A percentile compares a stretch with the other conserved stretches of the same genome.
Evolutionary conservation across 2,888 invertebrate genomes (phyloP).

Genomic region (Hyles lineata): DNA sequence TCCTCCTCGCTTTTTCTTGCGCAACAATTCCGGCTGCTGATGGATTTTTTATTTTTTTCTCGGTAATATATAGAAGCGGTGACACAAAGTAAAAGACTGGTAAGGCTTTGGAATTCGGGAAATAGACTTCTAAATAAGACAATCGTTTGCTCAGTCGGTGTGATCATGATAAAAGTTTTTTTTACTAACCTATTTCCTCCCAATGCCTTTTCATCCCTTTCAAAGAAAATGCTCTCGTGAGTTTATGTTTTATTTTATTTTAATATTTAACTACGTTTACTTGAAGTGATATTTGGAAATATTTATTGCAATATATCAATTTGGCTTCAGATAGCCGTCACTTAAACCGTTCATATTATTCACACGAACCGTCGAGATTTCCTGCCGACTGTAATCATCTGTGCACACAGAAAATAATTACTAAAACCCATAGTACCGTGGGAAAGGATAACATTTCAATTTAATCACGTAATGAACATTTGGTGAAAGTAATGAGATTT

Average conservation of each 20-base stretch:
- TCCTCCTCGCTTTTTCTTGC: constrained; percentile 32
- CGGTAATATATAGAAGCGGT: neutral
- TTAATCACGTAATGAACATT: constrained; percentile 1
- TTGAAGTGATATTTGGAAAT: too few species aligned
- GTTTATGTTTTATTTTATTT: too few species aligned
- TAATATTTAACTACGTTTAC: too few species aligned
- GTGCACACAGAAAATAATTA: constrained; percentile 22
- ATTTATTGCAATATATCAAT: neutral
- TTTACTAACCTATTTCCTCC: too few species aligned
- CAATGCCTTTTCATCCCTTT: too few species aligned
- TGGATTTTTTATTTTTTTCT: constrained; percentile 19
- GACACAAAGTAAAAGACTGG: neutral
- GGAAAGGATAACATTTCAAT: constrained; percentile 2
- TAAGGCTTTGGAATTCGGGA: neutral
- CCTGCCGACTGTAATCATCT: constrained; percentile 12
- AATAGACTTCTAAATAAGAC: neutral
- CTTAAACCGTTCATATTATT: constrained; percentile 6
- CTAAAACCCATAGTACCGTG: constrained; percentile 8
- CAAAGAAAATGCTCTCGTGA: too few species aligned
- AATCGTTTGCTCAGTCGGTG: neutral
- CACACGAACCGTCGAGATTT: constrained; percentile 15
- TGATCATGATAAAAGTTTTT: too few species aligned
- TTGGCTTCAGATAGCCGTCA: neutral
- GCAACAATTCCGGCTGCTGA: constrained; percentile 32
- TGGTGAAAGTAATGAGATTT: constrained; percentile 8